Evolutionary conservation across 2,797 vertebrate genomes (phyloP), one percentile per base, ranked within the genome.

Genomic region (Acipenser oxyrinchus): DNA sequence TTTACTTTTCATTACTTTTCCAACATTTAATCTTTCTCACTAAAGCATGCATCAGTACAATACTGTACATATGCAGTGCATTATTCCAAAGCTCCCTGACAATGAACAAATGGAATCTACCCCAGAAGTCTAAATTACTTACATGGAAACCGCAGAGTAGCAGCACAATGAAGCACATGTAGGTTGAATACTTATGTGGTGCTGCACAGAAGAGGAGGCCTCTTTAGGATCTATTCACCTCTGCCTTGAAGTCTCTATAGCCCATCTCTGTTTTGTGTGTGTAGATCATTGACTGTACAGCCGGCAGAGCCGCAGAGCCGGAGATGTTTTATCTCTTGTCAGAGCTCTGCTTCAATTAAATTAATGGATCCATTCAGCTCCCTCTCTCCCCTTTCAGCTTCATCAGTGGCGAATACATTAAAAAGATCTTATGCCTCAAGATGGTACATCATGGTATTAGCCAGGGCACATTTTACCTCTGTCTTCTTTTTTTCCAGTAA

Each of bases 361-460:
- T 97, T 97, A 99, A 98, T 99, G 95, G 95, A 95, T 92, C 90
- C 92, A 95, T 95, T 97, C 95, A 96, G 90, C 84, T 87, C 83
- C 76, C 87, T 88, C 84, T 88, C 90, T 88, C 90, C 88, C 87
- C 88, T 95, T 94, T 96, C 91, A 95, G 91, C 87, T 87, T 83
- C 79, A 79, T 88, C 85, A 79, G 82, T 81, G 82, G 82, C 58
- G 89, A 97, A 97, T 96, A 94, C 92, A 96, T 97, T 97, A 97
- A 97, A 94, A 95, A 94, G 92, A 96, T 97, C 93, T 96, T 95
- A 93, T 93, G 92, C 89, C 89, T 92, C 88, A 93, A 95, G 94
- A 97, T 94, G 92, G 93, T 93, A 87, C 92, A 94, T 94, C 90
- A 88, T 83, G 84, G 91, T 88, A 93, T 96, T 92, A 95, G 93